Evolutionary conservation across 1,140 invertebrate genomes (phyloP).

Genomic region (Scaptomyza graminum): DNA sequence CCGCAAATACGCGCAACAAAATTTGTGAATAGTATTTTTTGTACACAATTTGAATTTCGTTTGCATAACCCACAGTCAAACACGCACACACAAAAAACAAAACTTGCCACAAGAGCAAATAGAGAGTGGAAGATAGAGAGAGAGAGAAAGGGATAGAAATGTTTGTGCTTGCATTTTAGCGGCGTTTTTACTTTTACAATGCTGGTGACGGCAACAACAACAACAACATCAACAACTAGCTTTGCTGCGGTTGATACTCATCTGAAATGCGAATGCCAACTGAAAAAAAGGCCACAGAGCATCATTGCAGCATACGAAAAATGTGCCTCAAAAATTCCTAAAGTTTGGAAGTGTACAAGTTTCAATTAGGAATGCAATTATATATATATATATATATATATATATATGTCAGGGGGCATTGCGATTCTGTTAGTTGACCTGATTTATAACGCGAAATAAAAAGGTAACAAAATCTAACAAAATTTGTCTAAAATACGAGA

Average conservation of each 20-base stretch:
- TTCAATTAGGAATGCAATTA: conserved; percentile 35
- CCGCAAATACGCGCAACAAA: conserved; percentile 49
- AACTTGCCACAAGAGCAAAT: conserved; percentile 1
- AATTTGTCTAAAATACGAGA: too few relatives aligned
- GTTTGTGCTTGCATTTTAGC: conserved; percentile 56
- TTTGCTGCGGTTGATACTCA: conserved; percentile 18
- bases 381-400: too few relatives aligned
- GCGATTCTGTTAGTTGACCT: conserved; percentile 1
- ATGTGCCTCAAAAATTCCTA: conserved; percentile 9
- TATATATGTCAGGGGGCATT: conserved; percentile 16
- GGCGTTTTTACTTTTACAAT: conserved; percentile 31
- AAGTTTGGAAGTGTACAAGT: conserved; percentile 20
- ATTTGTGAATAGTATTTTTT: conserved; percentile 60
- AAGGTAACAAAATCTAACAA: background rate
- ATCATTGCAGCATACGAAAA: conserved; percentile 24
- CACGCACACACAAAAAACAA: conserved; percentile 9
- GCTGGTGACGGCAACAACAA: conserved; percentile 28
- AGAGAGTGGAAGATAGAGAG: conserved; percentile 43
- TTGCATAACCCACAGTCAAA: conserved; percentile 32
- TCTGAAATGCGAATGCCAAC: conserved; percentile 11
- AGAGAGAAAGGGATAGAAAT: conserved; percentile 43
- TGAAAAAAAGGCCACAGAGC: conserved; percentile 11
- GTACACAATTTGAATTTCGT: conserved; percentile 49
- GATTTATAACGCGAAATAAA: background rate
- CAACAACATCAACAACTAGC: conserved; percentile 13